Base-by-base conservation (phyloP, 2,888 invertebrate genomes). In the Mesochorus sp. region DNA sequence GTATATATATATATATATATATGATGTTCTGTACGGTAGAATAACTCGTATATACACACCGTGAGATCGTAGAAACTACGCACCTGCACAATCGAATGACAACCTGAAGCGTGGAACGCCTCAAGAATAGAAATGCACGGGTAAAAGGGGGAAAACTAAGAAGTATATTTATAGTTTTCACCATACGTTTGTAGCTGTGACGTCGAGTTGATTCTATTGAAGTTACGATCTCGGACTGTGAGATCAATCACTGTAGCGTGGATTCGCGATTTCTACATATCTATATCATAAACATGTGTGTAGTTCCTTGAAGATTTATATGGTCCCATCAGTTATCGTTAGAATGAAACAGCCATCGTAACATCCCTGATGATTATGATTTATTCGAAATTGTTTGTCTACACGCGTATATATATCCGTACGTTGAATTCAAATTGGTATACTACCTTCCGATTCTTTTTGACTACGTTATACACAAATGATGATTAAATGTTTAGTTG, bases 91-190 rank as follows among this genome's bases (percentile, higher is more conserved):
- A 21, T 8, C 39, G 24, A 59, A 39, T 24, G 59, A 37, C 39
- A 42, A 37, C 12, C 17, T 14, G 59, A 39, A 26, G 24, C 17
- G 19, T 37, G 24, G 34, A 39, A 12, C 14, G 39, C 59, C 39
- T 39, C 21, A 5, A 17, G 39, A 59, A 59, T 59, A 59, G 59
- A 59, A 59, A 59, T 59, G 39, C 59, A 12, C 39, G 12, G 12
- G 39, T n/a, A 8, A 24, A 26, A 5, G 5, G n/a, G 26, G 1
- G 39, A 55, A 21, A 34, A 12, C 8, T 34, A 19, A 59, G 59
- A 26, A 59, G 59, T 39, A 59, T 59, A 39, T 59, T 59, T 39
- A 59, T 59, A 59, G 59, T 39, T 59, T 59, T 14, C 26, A 24
- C 39, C 39, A 24, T 39, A 10, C 14, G 24, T 3, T 19, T 12